Conservation (phyloP, 2,797 vertebrate species). For the Thunnus albacares region DNA sequence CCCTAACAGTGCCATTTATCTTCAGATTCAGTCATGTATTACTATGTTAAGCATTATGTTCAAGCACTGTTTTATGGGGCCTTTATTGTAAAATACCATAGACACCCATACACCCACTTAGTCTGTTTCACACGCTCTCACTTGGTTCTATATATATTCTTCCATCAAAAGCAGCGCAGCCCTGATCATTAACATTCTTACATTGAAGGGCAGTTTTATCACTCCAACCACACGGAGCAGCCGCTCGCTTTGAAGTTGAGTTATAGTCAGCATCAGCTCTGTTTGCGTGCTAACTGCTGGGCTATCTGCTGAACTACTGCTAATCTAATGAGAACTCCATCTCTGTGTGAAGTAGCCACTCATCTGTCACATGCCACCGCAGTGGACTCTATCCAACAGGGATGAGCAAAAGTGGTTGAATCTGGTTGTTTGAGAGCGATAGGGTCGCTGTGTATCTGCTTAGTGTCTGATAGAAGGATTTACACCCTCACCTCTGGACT, state of each 20-base stretch:
- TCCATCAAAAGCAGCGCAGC: conserved; percentile 66
- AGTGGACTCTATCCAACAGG: neutral
- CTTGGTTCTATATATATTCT: conserved; percentile 74
- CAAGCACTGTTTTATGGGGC: conserved; percentile 48
- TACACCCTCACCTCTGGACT: conserved; percentile 60
- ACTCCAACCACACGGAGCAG: conserved; percentile 65
- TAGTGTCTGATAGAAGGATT: conserved; percentile 61
- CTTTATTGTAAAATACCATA: conserved; percentile 69
- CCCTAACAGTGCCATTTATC: conserved; percentile 42
- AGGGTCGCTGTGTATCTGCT: conserved; percentile 35
- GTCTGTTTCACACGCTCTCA: conserved; percentile 77
- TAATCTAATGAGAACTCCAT: conserved; percentile 35
- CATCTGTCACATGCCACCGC: conserved; percentile 20
- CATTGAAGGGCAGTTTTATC: conserved; percentile 76
- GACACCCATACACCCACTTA: conserved; percentile 58
- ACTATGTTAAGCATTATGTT: conserved; percentile 40
- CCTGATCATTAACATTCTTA: conserved; percentile 83
- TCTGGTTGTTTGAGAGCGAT: conserved; percentile 23
- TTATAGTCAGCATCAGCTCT: conserved; percentile 32
- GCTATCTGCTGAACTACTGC: conserved; percentile 40
- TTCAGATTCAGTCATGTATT: conserved; percentile 47
- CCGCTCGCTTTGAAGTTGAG: conserved; percentile 74
- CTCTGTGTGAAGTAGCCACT: conserved; percentile 26
- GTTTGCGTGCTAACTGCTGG: conserved; percentile 22
- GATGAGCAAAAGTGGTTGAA: conserved; percentile 49